These are phyloP conservation scores for Mesoligia furuncula DNA, from an alignment of 2,888 invertebrate species.

Conservation along the genomic window DNA sequence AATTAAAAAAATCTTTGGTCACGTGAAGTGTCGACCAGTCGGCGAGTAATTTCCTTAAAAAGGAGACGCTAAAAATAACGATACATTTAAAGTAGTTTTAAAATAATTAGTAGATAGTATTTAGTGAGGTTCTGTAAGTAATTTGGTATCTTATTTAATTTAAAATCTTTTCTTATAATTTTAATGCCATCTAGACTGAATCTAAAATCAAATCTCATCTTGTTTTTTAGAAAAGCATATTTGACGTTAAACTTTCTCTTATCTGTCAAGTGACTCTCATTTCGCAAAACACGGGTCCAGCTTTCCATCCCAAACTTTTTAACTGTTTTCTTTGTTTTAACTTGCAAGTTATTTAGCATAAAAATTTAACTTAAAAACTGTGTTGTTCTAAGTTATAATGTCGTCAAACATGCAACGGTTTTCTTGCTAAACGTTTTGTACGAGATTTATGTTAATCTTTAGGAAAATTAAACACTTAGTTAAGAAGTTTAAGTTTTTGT, in stretches of 20 bases:
- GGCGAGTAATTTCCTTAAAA: no score
- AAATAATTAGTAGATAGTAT: background rate
- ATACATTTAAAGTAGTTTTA: background rate
- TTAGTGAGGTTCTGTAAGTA: background rate
- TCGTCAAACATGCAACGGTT: conserved; percentile 55
- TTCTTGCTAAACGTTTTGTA: conserved; percentile 32
- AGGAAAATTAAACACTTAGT: conserved; percentile 42
- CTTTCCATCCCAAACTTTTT: conserved; percentile 20
- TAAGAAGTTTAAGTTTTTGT: conserved; percentile 8
- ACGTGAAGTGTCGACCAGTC: no score
- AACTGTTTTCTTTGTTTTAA: conserved; percentile 42
- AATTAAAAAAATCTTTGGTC: no score
- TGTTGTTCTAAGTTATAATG: conserved; percentile 50
- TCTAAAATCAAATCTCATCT: conserved; percentile 4
- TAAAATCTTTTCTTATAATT: background rate
- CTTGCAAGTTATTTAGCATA: conserved; percentile 49
- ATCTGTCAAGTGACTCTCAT: conserved; percentile 9
- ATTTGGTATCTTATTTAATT: background rate
- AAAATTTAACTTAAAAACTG: conserved; percentile 49
- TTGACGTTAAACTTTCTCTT: background rate
- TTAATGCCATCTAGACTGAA: background rate
- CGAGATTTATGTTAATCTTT: conserved; percentile 47
- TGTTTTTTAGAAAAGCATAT: background rate
- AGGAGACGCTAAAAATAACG: no score
- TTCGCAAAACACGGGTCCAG: conserved; percentile 3